These are phyloP conservation scores for Gerris lacustris DNA, from an alignment of 2,888 invertebrate genomes.

Conservation along the genomic window DNA sequence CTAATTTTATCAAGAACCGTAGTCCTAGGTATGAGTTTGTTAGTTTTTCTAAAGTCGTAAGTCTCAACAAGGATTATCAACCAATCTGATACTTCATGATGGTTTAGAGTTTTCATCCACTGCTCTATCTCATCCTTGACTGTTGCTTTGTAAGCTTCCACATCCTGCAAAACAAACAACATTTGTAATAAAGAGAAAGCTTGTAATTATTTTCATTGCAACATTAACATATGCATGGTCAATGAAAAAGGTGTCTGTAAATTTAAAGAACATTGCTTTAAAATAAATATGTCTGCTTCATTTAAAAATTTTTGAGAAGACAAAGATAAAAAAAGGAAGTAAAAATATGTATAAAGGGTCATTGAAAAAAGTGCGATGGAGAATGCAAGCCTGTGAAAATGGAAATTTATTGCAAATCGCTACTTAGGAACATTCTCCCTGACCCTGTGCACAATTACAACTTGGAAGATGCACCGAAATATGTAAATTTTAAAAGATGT, in stretches of 20 bases:
- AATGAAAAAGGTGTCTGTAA: conserved; percentile 5
- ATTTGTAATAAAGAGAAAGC: not conserved
- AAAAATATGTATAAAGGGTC: no score
- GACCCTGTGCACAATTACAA: no score
- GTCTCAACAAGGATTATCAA: conserved; percentile 86
- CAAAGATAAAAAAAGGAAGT: no score
- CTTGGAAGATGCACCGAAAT: no score
- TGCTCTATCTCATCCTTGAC: conserved; percentile 79
- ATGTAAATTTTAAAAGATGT: no score
- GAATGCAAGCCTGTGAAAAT: no score
- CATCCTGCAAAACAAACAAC: conserved; percentile 51
- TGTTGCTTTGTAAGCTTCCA: conserved; percentile 76
- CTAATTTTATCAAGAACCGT: conserved; percentile 91
- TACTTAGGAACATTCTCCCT: no score
- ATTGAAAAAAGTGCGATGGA: no score
- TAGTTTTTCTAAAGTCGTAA: conserved; percentile 79
- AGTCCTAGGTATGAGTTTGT: conserved; percentile 79
- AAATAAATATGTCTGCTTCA: not conserved
- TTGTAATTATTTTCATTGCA: conserved; percentile 3
- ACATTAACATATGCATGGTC: conserved; percentile 14
- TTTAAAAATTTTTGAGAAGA: no score
- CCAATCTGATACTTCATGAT: conserved; percentile 75
- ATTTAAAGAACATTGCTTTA: not conserved
- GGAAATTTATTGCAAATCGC: no score
- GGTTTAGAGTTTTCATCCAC: conserved; percentile 70